These are phyloP conservation scores for Lottia gigantea DNA, from an alignment of 2,888 invertebrate species.

Conservation along the genomic window DNA sequence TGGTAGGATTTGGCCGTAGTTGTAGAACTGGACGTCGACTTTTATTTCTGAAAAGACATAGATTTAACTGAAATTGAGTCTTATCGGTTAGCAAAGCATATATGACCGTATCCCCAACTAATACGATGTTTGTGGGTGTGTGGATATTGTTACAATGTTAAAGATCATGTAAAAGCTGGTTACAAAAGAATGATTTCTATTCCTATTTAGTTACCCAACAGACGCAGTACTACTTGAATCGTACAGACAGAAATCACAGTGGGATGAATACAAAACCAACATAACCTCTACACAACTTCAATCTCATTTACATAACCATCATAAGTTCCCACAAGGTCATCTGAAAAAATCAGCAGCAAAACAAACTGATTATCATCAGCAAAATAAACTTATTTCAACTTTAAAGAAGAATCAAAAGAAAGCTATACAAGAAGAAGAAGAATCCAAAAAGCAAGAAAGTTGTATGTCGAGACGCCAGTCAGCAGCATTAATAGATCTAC, in stretches of 20 bases:
- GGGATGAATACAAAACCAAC: conserved; percentile 46
- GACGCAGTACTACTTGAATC: conserved; percentile 42
- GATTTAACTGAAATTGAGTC: too few species aligned
- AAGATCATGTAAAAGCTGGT: too few species aligned
- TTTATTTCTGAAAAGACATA: too few species aligned
- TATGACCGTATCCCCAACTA: too few species aligned
- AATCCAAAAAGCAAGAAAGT: background rate
- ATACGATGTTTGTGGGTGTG: too few species aligned
- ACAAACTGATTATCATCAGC: background rate
- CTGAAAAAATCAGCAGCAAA: background rate
- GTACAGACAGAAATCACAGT: conserved; percentile 40
- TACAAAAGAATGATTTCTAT: too few species aligned
- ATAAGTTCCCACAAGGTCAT: conserved; percentile 1
- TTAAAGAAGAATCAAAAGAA: conserved; percentile 1
- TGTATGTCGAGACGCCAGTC: background rate
- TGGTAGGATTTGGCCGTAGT: too few species aligned
- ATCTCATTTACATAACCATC: background rate
- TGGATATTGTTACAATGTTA: too few species aligned
- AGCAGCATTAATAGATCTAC: background rate
- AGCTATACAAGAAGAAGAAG: background rate
- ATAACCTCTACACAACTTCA: conserved; percentile 6
- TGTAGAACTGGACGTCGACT: too few species aligned
- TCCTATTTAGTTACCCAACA: conserved; percentile 39
- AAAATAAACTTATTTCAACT: background rate
- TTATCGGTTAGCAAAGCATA: too few species aligned